phyloP scores from a whole-genome alignment of 2,888 invertebrate species.

The Pseudococcus longispinus region DNA sequence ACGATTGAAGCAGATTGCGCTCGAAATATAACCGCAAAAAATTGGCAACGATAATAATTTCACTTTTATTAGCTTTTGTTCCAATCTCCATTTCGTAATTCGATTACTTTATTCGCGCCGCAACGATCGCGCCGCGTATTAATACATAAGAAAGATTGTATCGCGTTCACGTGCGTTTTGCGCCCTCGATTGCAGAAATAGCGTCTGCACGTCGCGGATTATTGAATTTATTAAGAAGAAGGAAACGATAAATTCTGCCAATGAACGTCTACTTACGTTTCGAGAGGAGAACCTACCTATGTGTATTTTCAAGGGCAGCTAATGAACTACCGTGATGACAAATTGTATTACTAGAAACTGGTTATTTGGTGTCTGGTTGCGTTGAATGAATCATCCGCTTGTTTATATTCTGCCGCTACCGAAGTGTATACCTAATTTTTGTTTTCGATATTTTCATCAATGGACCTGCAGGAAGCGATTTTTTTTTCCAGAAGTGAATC shows the following conservation, averaged over 20 bases:
- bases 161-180: background rate
- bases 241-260: background rate
- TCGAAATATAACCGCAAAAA: background rate
- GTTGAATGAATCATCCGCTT: background rate
- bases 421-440: background rate
- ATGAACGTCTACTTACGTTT: background rate
- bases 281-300: background rate
- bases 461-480: background rate
- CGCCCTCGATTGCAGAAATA: background rate
- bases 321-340: constrained; percentile 22
- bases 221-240: background rate
- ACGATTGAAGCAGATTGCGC: background rate
- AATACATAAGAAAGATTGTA: background rate
- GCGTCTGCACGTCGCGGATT: background rate
- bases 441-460: background rate
- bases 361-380: constrained; percentile 3
- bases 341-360: constrained; percentile 20
- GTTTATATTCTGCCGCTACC: background rate
- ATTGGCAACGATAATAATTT: constrained; percentile 23
- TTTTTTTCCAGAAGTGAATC: constrained; percentile 11
- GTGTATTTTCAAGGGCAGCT: background rate
- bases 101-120: background rate
- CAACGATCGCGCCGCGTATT: background rate
- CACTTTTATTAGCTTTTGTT: constrained; percentile 30
- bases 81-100: background rate